These are phyloP conservation scores for Ectropis grisescens DNA, from an alignment of 1,140 invertebrate genomes.

Conservation along the genomic window DNA sequence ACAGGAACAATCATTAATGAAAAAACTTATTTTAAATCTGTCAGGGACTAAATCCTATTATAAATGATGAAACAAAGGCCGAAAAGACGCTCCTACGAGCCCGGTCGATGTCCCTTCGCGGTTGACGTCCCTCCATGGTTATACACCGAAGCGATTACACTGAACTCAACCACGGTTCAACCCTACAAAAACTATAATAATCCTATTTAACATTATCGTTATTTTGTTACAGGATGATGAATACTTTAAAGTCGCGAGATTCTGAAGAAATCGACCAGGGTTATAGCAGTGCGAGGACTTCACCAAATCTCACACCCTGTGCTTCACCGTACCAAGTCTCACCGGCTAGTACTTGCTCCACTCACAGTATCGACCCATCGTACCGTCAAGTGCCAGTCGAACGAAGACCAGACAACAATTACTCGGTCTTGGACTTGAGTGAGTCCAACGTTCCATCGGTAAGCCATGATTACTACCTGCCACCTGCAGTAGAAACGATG, in stretches of 20 bases:
- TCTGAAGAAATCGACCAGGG: conserved; percentile 41
- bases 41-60: too few species aligned
- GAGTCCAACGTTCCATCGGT: conserved; percentile 8
- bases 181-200: too few species aligned
- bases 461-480: conserved; percentile 24
- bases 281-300: conserved; percentile 47
- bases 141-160: conserved; percentile 49
- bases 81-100: conserved; percentile 32
- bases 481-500: conserved; percentile 23
- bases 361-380: conserved; percentile 20
- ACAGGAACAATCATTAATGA: too few species aligned
- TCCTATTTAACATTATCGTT: neutral
- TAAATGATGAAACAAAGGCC: conserved; percentile 54
- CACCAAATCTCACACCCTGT: conserved; percentile 41
- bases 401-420: conserved; percentile 21
- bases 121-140: conserved; percentile 49
- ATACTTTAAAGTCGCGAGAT: conserved; percentile 45
- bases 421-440: conserved; percentile 34
- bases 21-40: too few species aligned
- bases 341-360: conserved; percentile 32
- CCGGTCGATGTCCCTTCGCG: conserved; percentile 39
- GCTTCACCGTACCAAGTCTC: conserved; percentile 37
- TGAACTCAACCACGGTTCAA: too few species aligned
- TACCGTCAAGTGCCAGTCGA: conserved; percentile 30
- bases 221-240: conserved; percentile 44